A percentile compares a stretch with the other conserved stretches of the same genome.
These are phyloP conservation scores for Venustaconcha ellipsiformis DNA, from an alignment of 1,140 invertebrate genomes.

Conservation along the genomic window DNA sequence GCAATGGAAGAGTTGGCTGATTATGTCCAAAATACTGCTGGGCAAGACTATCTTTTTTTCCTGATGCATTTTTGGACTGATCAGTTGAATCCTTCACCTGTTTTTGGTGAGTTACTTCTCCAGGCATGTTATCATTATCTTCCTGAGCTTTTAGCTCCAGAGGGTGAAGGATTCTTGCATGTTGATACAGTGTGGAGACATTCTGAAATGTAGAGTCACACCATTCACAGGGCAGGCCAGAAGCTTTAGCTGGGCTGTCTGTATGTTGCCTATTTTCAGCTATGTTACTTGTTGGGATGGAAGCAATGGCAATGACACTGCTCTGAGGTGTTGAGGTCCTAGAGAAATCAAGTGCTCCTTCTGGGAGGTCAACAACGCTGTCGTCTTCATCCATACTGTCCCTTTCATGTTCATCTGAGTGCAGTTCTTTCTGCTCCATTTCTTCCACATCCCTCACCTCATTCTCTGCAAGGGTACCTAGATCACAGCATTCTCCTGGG, in stretches of 20 bases:
- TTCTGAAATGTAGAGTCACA: slow-evolving; percentile 57
- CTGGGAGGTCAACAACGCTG: slow-evolving; percentile 14
- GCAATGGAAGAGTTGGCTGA: too few species aligned
- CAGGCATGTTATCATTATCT: slow-evolving; percentile 28
- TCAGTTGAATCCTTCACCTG: too few species aligned
- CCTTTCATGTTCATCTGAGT: slow-evolving; percentile 28
- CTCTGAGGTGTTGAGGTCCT: neutral
- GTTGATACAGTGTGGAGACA: slow-evolving; percentile 53
- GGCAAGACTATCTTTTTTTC: too few species aligned
- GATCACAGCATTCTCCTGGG: slow-evolving; percentile 45
- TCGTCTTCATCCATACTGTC: slow-evolving; percentile 26
- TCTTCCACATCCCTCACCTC: slow-evolving; percentile 34
- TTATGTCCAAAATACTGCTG: too few species aligned
- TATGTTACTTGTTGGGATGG: neutral
- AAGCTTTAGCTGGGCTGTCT: slow-evolving; percentile 14
- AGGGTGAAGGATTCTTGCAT: slow-evolving; percentile 54
- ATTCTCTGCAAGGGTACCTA: slow-evolving; percentile 31
- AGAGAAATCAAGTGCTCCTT: slow-evolving; percentile 35
- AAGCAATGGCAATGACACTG: neutral
- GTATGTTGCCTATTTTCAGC: slow-evolving; percentile 1
- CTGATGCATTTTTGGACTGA: too few species aligned
- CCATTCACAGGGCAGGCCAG: slow-evolving; percentile 55
- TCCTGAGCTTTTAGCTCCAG: slow-evolving; percentile 54
- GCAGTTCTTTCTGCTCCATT: slow-evolving; percentile 30
- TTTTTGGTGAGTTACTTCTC: too few species aligned